Evolutionary conservation across 1,140 invertebrate species (phyloP).

Genomic region (Neodiprion lecontei): DNA sequence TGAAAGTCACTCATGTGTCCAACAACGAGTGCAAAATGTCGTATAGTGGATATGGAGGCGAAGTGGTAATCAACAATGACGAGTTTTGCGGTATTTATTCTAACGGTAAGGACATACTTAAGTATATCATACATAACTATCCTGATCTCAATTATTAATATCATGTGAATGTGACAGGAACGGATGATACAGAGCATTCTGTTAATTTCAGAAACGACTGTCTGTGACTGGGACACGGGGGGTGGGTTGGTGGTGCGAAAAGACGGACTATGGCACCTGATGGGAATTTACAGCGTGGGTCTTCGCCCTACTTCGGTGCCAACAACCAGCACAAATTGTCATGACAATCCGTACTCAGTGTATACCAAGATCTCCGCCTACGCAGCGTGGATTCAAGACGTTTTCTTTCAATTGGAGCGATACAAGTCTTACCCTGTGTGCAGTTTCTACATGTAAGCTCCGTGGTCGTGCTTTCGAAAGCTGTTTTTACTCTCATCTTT

Average conservation of each 20-base stretch:
- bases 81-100: conserved; percentile 57
- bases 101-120: conserved; percentile 45
- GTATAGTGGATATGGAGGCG: conserved; percentile 26
- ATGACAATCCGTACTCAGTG: conserved; percentile 49
- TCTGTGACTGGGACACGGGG: conserved; percentile 57
- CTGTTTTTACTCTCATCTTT: too few relatives aligned
- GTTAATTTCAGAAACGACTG: conserved; percentile 47
- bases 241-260: conserved; percentile 51
- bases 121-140: not conserved
- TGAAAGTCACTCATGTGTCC: conserved; percentile 48
- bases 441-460: not conserved
- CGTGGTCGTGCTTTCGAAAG: too few relatives aligned
- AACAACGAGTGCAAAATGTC: conserved; percentile 35
- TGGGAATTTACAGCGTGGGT: conserved; percentile 54
- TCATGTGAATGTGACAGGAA: too few relatives aligned
- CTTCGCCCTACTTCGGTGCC: conserved; percentile 33
- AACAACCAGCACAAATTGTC: conserved; percentile 34
- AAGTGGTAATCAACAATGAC: conserved; percentile 45
- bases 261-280: conserved; percentile 45
- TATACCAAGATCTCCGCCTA: conserved; percentile 51
- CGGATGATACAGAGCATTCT: not conserved
- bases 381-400: conserved; percentile 48
- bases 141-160: too few relatives aligned
- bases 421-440: conserved; percentile 24
- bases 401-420: conserved; percentile 39